Conservation (phyloP, 2,113 vertebrate genomes). For the Lampris incognitus region DNA sequence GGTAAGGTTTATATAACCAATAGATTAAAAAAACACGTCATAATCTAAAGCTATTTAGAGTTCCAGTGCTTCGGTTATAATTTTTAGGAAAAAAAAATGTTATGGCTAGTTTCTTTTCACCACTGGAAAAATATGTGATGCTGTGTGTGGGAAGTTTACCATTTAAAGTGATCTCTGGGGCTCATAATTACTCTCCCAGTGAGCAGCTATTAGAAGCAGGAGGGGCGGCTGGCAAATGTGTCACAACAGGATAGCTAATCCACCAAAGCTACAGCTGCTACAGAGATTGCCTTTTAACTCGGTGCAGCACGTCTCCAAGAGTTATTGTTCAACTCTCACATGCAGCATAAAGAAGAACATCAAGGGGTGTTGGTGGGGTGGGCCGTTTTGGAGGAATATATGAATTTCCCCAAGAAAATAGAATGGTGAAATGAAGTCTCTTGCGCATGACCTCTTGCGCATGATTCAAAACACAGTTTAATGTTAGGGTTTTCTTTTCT, state of each 20-base stretch:
- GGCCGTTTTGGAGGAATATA: not conserved
- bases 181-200: slow-evolving; percentile 72
- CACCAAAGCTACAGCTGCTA: slow-evolving; percentile 40
- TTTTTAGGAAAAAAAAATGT: slow-evolving; percentile 18
- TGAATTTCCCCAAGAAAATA: slow-evolving; percentile 20
- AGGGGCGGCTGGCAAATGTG: slow-evolving; percentile 62
- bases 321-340: slow-evolving; percentile 35
- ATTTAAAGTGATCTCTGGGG: slow-evolving; percentile 64
- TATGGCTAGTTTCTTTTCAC: too few relatives aligned
- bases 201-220: slow-evolving; percentile 67
- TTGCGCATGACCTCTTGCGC: too few relatives aligned
- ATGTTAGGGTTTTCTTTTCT: not conserved
- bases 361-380: slow-evolving; percentile 6
- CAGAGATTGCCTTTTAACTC: slow-evolving; percentile 47
- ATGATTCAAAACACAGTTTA: too few relatives aligned
- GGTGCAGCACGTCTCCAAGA: slow-evolving; percentile 38
- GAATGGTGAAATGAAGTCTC: slow-evolving; percentile 1
- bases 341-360: not conserved
- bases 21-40: not conserved
- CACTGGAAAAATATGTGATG: slow-evolving; percentile 36
- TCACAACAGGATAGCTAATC: slow-evolving; percentile 64
- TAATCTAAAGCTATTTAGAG: not conserved
- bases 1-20: not conserved
- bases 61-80: not conserved
- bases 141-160: slow-evolving; percentile 49